Evolutionary conservation across 2,797 vertebrate genomes (phyloP).

Genomic region (Myripristis jacobus): DNA sequence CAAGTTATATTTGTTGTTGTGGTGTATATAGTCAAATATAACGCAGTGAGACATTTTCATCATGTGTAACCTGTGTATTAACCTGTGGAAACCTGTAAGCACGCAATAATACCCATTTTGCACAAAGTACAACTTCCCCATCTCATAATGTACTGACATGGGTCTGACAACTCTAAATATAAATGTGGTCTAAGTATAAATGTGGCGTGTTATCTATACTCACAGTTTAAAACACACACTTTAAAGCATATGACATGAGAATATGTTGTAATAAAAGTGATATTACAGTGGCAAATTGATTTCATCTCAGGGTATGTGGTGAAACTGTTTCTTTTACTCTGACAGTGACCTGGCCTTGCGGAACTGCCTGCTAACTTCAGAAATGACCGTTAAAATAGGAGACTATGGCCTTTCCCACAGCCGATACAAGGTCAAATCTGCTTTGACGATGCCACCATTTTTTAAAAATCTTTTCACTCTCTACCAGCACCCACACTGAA

Average conservation of each 20-base stretch:
- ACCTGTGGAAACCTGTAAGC: background rate
- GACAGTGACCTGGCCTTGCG: conserved; percentile 93
- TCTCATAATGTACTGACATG: background rate
- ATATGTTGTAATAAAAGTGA: too few relatives aligned
- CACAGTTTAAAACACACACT: background rate
- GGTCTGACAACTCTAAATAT: background rate
- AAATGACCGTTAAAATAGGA: conserved; percentile 95
- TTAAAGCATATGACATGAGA: background rate
- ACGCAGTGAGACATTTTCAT: background rate
- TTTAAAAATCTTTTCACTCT: background rate
- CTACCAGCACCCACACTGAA: background rate
- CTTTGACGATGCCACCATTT: background rate
- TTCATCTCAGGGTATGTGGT: conserved; percentile 11
- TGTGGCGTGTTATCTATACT: background rate
- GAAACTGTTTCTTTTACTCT: conserved; percentile 16
- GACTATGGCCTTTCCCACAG: conserved; percentile 95
- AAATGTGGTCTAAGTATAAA: background rate
- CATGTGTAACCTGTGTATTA: background rate
- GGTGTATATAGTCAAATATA: background rate
- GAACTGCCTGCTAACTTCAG: conserved; percentile 93
- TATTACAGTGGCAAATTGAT: background rate
- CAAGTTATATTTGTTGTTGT: background rate
- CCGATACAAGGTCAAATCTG: conserved; percentile 89
- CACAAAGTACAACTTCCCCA: too few relatives aligned
- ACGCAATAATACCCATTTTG: background rate